These are phyloP conservation scores for Theretra japonica DNA, from an alignment of 2,888 invertebrate genomes.

Conservation along the genomic window DNA sequence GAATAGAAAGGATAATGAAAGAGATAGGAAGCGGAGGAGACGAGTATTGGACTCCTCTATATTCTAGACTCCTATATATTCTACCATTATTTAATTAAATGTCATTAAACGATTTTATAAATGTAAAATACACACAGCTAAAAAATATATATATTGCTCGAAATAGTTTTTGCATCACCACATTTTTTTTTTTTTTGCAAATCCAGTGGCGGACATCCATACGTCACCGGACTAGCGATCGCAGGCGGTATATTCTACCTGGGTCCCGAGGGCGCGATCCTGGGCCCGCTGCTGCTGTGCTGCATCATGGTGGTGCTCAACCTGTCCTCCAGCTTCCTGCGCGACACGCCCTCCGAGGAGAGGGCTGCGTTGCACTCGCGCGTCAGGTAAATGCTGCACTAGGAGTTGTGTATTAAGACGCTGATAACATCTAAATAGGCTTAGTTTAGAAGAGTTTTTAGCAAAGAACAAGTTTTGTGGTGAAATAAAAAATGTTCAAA, in stretches of 20 bases:
- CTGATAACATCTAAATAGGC: too few species aligned
- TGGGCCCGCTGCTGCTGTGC: constrained; percentile 97
- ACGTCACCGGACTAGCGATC: constrained; percentile 97
- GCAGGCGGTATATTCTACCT: constrained; percentile 99
- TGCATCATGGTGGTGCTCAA: constrained; percentile 97
- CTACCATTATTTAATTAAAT: too few species aligned
- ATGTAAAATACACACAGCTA: not conserved
- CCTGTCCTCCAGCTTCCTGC: constrained; percentile 89
- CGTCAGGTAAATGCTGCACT: constrained; percentile 73
- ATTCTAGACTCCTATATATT: too few species aligned
- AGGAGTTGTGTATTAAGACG: not conserved
- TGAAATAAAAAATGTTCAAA: too few species aligned
- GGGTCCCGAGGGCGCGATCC: constrained; percentile 98
- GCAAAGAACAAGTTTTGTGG: too few species aligned
- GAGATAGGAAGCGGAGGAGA: too few species aligned
- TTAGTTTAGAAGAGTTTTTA: too few species aligned
- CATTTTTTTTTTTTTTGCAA: not conserved
- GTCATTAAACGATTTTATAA: too few species aligned
- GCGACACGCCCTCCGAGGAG: constrained; percentile 88
- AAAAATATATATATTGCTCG: too few species aligned
- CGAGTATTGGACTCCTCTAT: too few species aligned
- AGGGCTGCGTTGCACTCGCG: constrained; percentile 77
- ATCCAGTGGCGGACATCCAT: constrained; percentile 95
- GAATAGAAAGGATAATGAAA: too few species aligned
- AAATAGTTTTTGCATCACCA: not conserved